Evolutionary conservation across 2,113 vertebrate genomes (phyloP), one percentile per base, ranked within the genome.

Genomic region (Sapajus apella): DNA sequence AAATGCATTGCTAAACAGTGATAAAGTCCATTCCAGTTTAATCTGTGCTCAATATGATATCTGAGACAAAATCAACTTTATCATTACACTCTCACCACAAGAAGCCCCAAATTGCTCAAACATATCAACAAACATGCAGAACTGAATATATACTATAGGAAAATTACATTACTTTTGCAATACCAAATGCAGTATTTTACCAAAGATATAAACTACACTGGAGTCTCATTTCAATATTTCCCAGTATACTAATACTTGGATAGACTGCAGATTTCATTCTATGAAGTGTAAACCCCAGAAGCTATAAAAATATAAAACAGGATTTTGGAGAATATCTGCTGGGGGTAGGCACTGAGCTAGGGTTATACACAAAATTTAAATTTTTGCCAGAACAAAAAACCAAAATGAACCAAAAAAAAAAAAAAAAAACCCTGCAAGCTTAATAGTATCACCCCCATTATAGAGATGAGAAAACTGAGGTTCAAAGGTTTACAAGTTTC

Each of bases 401-500:
- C 5, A 35, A 45, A 4, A 76, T 30, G 61, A 64, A 68, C 27
- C 25, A n/a, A 68, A 55, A 52, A 50, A 52, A 52, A 14, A 16
- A 17, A 52, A 17, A 52, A 52, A 17, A 45, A 90, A 80, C 3
- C 2, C 20, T 37, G 2, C 16, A 82, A 79, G 25, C 1, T 82
- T 82, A 68, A 52, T 37, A 56, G 3, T 43, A 70, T 73, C 32
- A 16, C 2, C n/a, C 70, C 94, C 84, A 92, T 61, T 96, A 96
- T 56, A 89, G 16, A 96, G 87, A 94, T 17, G 75, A 84, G 43
- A 94, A 87, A 96, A 90, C 30, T 91, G 37, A 96, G 47, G 1
- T 73, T 90, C 73, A 68, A 80, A 90, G 50, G 23, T 85, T 90
- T 25, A 81, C 92, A 87, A 93, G 9, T 32, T 89, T 80, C 37